These are phyloP conservation scores for Nanger granti DNA, from an alignment of 2,113 vertebrate species.

Conservation along the genomic window DNA sequence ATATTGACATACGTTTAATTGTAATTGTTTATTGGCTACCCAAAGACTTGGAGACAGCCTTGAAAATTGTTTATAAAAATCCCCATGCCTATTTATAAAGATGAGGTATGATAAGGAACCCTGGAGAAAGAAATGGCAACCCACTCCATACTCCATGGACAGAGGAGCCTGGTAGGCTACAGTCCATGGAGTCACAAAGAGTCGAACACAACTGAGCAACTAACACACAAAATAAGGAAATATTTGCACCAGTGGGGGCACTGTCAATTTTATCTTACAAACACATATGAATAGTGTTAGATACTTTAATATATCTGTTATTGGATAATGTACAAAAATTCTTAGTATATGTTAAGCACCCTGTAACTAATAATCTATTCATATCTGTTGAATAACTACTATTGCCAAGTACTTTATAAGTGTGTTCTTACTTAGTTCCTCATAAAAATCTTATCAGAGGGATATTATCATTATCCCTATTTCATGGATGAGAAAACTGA, in stretches of 20 bases:
- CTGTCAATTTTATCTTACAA: slow-evolving; percentile 4
- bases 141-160: background rate
- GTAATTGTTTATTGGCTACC: background rate
- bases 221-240: background rate
- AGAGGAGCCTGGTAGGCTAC: background rate
- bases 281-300: background rate
- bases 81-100: background rate
- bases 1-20: background rate
- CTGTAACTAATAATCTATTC: background rate
- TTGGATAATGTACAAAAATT: background rate
- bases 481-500: background rate
- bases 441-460: background rate
- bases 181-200: background rate
- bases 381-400: background rate
- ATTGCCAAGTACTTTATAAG: background rate
- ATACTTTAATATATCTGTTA: background rate
- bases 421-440: background rate
- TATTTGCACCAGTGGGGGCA: background rate
- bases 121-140: background rate
- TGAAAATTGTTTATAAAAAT: background rate
- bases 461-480: background rate
- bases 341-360: background rate
- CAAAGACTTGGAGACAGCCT: background rate
- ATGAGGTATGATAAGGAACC: background rate
- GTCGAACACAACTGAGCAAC: background rate